Conservation (phyloP, 2,113 vertebrate genomes). For the Pterocles gutturalis region DNA sequence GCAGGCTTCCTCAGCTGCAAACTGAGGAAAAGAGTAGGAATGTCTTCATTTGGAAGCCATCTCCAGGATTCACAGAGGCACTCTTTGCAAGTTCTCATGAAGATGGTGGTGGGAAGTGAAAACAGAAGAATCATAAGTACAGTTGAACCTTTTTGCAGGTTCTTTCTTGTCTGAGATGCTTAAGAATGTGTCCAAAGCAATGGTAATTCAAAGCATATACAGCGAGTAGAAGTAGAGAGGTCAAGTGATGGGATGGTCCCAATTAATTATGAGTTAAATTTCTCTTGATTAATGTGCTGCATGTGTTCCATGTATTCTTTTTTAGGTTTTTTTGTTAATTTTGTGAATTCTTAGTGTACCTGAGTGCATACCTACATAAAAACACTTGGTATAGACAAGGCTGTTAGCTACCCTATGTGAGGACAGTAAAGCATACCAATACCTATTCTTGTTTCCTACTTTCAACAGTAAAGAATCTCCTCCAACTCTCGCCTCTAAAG, state of each 20-base stretch:
- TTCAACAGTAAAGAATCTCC: constrained; percentile 86
- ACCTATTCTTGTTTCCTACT: neutral
- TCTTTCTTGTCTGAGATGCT: neutral
- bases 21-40: neutral
- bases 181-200: neutral
- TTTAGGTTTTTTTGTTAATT: neutral
- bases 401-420: neutral
- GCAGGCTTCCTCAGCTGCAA: neutral
- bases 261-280: neutral
- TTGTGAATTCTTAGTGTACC: neutral
- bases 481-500: constrained; percentile 88
- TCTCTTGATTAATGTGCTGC: neutral
- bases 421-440: neutral
- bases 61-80: neutral
- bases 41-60: neutral
- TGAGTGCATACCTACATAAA: neutral
- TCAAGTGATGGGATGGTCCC: neutral
- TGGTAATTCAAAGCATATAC: neutral
- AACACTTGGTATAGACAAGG: neutral
- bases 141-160: neutral
- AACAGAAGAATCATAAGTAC: neutral
- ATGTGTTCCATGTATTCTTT: neutral
- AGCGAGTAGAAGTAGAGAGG: neutral
- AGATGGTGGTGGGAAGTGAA: neutral
- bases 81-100: neutral